phyloP scores from a whole-genome alignment of 1,140 invertebrate species.

The Pogonomyrmex barbatus region DNA sequence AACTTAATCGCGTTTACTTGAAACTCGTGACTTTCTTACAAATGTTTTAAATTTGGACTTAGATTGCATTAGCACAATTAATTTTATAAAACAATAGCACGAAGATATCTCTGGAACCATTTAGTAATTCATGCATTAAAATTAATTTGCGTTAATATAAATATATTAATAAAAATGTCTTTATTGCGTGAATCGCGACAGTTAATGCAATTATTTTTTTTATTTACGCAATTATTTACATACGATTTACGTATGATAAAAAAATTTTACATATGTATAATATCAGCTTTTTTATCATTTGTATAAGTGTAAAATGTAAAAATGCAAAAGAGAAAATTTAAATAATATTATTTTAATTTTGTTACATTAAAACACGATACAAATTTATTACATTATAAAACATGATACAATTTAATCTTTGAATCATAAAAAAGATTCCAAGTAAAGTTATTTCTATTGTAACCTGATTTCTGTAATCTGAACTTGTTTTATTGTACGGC shows the following conservation, averaged over 20 bases:
- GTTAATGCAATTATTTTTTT: not conserved
- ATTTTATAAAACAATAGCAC: not conserved
- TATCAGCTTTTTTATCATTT: not conserved
- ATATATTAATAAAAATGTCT: not conserved
- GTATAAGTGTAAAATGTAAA: not conserved
- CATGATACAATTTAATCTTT: no score
- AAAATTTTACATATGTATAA: not conserved
- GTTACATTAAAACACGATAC: not conserved
- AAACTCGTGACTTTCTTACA: slow-evolving; percentile 45
- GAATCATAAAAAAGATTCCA: no score
- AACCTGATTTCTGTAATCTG: not conserved
- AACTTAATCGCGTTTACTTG: slow-evolving; percentile 72
- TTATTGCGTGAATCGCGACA: not conserved
- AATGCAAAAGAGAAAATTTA: not conserved
- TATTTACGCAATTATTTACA: not conserved
- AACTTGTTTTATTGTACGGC: not conserved
- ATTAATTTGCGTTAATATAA: not conserved
- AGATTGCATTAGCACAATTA: slow-evolving; percentile 30
- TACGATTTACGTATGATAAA: not conserved
- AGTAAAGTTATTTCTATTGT: not conserved
- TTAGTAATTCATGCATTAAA: not conserved
- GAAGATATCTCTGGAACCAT: not conserved
- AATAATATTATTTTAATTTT: not conserved
- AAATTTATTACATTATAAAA: no score
- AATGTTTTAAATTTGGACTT: slow-evolving; percentile 24